These are phyloP conservation scores for Caenorhabditis sp. DNA, from an alignment of 2,888 invertebrate species.

Conservation along the genomic window DNA sequence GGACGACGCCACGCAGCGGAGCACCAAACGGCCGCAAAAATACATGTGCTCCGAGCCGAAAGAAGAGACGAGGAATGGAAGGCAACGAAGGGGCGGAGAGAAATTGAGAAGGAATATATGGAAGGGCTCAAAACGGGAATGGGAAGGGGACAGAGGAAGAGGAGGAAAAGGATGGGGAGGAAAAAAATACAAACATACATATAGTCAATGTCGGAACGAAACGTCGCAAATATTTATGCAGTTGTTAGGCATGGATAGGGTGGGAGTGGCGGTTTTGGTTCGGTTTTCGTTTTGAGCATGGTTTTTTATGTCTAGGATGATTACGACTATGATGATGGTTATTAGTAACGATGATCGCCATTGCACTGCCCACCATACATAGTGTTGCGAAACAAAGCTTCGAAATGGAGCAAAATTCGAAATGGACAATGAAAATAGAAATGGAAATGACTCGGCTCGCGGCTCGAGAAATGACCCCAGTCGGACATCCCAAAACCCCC, in stretches of 20 bases:
- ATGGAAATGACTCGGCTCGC: too few species aligned
- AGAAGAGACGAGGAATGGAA: constrained; percentile 43
- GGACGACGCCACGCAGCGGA: constrained; percentile 57
- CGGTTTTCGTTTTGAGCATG: constrained; percentile 38
- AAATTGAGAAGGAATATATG: constrained; percentile 59
- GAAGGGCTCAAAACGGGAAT: too few species aligned
- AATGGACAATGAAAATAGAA: too few species aligned
- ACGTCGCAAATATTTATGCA: constrained; percentile 53
- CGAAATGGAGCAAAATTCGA: background rate
- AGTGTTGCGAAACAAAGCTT: constrained; percentile 31
- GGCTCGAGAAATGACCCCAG: background rate
- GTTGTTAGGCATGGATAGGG: constrained; percentile 27
- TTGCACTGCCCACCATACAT: too few species aligned
- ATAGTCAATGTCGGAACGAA: constrained; percentile 16
- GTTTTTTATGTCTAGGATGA: too few species aligned
- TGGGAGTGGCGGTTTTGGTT: too few species aligned
- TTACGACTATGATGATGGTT: too few species aligned
- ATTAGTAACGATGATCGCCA: too few species aligned
- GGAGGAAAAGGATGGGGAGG: background rate
- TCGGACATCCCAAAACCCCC: constrained; percentile 25
- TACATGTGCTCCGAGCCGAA: constrained; percentile 42
- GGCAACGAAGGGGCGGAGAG: constrained; percentile 38
- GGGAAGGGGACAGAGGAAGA: background rate
- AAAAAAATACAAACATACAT: constrained; percentile 39
- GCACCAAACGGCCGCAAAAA: constrained; percentile 41